Evolutionary conservation across 1,140 invertebrate genomes (phyloP), one percentile per base, ranked within the genome.

Genomic region (Drosophila sproati): DNA sequence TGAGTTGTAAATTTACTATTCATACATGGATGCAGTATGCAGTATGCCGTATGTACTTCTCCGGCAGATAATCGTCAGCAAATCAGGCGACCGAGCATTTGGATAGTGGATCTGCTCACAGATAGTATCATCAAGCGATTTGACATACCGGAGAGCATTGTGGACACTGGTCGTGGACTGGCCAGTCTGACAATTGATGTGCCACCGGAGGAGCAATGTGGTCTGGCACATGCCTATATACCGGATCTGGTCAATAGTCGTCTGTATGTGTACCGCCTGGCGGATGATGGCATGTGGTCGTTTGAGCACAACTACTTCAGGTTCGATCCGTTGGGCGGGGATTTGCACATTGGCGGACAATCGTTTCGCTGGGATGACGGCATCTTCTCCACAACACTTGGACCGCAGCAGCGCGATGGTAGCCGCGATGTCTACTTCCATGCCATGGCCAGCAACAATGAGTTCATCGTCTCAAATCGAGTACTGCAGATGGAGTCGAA

Each of bases 331-430:
- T 77, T 95, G 1, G 92, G 94, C 54, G 95, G 96, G 0, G 95
- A 96, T 80, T 94, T 96, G 75, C 94, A 94, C 59, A 94, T 96
- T 39, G 94, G 94, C 39, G 95, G 94, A 3, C 93, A 94, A 56
- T 92, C 93, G 2, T 96, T 96, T 81, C 95, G 96, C 89, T 96
- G 96, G 96, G 95, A 94, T 51, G 96, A 96, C 79, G 96, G 96
- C 1, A 92, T 96, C 4, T 96, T 96, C 83, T 96, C 95, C 59
- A 82, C 95, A 1, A 94, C 95, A 0, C 74, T 96, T 34, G 94
- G 95, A 0, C 94, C 94, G 0, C 82, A 94, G 2, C 93, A 93
- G 3, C 56, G 78, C 0, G 92, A 95, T 72, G 94, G 94, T 5
- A 94, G 93, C 77, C 93, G 94, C 43, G 93, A 93, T 32, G 93